Evolutionary conservation across 2,888 invertebrate genomes (phyloP).

Genomic region (Ectropis crepuscularia): DNA sequence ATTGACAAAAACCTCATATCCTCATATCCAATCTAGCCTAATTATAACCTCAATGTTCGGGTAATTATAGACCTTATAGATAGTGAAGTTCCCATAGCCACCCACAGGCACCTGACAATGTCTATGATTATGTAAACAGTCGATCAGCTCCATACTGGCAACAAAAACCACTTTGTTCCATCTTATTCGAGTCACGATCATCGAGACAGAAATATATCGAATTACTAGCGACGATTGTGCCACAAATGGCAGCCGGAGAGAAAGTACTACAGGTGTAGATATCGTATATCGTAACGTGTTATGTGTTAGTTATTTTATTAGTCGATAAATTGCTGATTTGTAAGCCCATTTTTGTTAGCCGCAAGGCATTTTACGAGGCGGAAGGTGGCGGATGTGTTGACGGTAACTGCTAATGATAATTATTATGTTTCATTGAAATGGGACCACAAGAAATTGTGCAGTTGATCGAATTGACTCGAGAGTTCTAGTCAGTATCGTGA

Average conservation of each 20-base stretch:
- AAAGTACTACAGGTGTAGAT: slow-evolving; percentile 51
- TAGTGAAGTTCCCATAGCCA: neutral
- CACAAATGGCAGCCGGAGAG: slow-evolving; percentile 45
- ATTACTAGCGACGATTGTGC: slow-evolving; percentile 30
- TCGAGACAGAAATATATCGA: slow-evolving; percentile 23
- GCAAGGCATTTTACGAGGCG: slow-evolving; percentile 11
- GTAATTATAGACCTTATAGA: neutral
- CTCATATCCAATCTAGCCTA: no score
- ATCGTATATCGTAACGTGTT: slow-evolving; percentile 44
- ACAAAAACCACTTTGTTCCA: slow-evolving; percentile 26
- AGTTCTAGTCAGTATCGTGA: neutral
- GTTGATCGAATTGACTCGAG: neutral
- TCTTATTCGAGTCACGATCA: slow-evolving; percentile 35
- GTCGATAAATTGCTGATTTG: slow-evolving; percentile 26
- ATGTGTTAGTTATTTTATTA: slow-evolving; percentile 31
- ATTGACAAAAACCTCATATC: no score
- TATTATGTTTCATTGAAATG: neutral
- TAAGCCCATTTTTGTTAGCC: slow-evolving; percentile 14
- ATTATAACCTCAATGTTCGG: no score
- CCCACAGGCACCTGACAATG: slow-evolving; percentile 4
- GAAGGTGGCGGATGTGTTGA: slow-evolving; percentile 13
- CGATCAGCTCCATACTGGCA: slow-evolving; percentile 13
- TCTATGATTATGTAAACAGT: slow-evolving; percentile 23
- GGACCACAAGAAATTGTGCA: neutral
- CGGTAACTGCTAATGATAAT: neutral